phyloP scores from a whole-genome alignment of 2,797 vertebrate genomes.

The Cygnus olor region DNA sequence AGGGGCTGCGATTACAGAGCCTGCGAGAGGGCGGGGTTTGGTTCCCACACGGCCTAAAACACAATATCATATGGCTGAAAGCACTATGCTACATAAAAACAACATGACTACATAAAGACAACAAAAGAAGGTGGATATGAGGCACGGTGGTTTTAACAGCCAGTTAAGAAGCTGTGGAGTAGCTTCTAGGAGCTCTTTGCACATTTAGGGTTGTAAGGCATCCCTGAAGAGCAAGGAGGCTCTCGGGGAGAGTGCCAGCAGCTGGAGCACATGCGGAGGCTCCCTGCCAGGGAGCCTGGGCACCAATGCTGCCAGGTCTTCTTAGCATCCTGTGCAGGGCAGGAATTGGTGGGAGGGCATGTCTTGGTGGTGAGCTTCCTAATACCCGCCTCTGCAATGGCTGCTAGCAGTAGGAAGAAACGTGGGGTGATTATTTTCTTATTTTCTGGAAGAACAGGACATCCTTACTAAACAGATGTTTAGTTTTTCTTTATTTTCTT shows the following conservation, averaged over 20 bases:
- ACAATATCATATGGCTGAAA: neutral
- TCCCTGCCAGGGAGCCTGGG: neutral
- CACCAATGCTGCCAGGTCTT: neutral
- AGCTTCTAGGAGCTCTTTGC: neutral
- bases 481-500: neutral
- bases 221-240: neutral
- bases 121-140: neutral
- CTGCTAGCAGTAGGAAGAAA: neutral
- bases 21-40: neutral
- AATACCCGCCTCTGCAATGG: neutral
- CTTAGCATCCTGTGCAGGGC: neutral
- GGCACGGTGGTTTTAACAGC: neutral
- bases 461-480: neutral
- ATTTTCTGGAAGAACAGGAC: neutral
- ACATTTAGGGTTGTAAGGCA: fast-evolving
- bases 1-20: fast-evolving
- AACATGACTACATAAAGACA: neutral
- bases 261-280: neutral
- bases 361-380: neutral
- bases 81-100: fast-evolving
- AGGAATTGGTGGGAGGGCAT: neutral
- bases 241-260: neutral
- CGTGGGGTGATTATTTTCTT: neutral
- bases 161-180: neutral
- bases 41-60: neutral